A percentile compares a stretch with the other conserved stretches of the same genome.
Evolutionary conservation across 2,113 vertebrate genomes (phyloP).

Genomic region (Fulica atra): DNA sequence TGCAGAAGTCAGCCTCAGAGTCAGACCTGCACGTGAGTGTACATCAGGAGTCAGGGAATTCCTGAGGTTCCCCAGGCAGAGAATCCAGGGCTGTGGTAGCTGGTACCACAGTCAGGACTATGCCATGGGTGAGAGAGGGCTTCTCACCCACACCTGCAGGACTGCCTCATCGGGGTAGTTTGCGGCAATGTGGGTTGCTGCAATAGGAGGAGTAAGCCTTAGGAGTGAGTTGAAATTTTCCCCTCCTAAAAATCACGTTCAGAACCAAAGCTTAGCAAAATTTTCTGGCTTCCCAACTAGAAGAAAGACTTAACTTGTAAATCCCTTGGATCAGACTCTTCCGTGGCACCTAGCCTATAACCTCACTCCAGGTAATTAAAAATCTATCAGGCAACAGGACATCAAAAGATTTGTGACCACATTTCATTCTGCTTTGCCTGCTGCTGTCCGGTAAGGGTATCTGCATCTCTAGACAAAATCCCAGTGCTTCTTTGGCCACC

Average conservation of each 20-base stretch:
- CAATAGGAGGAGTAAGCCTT: background rate
- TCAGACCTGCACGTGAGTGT: background rate
- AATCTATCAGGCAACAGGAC: background rate
- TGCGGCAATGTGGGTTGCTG: background rate
- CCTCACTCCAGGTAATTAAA: conserved; percentile 3
- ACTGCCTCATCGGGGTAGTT: background rate
- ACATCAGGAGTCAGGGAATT: background rate
- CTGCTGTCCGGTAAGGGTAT: background rate
- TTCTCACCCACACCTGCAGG: background rate
- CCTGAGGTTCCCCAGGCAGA: background rate
- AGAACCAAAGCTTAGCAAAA: background rate
- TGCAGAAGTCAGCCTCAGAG: background rate
- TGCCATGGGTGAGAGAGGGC: background rate
- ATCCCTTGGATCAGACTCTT: background rate
- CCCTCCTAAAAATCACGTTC: background rate
- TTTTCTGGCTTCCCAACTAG: background rate
- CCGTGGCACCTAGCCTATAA: background rate
- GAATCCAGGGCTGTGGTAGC: background rate
- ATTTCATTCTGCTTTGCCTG: background rate
- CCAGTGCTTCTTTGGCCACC: background rate
- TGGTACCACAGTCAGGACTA: background rate
- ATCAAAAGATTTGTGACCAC: background rate
- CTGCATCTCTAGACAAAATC: conserved; percentile 6
- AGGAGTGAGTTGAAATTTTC: background rate
- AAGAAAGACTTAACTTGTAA: background rate